A percentile compares a stretch with the other conserved stretches of the same genome.
Conservation (phyloP, 2,888 invertebrate species). For the Sesamia inferens region DNA sequence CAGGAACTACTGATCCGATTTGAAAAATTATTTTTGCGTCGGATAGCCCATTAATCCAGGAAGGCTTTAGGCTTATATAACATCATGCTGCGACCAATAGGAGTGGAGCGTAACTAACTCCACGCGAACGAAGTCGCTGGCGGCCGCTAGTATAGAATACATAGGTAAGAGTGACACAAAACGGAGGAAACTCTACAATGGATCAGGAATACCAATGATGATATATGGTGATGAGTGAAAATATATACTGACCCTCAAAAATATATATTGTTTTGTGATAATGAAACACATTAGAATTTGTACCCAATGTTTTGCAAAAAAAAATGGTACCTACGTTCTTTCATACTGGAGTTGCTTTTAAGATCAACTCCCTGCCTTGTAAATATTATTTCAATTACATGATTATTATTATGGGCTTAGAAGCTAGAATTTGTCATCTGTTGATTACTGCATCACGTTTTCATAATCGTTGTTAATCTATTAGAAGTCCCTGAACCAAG, state of each 20-base stretch:
- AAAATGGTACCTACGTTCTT: no score
- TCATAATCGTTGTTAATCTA: background rate
- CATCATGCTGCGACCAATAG: no score
- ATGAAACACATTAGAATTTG: background rate
- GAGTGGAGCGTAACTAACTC: no score
- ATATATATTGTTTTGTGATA: background rate
- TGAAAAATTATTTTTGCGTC: no score
- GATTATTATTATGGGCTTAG: background rate
- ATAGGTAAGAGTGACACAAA: background rate
- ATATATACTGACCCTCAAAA: background rate
- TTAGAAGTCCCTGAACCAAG: background rate
- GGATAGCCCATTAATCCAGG: no score
- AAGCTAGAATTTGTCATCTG: background rate
- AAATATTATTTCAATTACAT: constrained; percentile 1
- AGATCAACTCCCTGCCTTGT: background rate
- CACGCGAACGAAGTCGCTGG: no score
- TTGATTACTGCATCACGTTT: background rate
- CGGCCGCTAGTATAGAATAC: no score
- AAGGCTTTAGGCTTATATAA: no score
- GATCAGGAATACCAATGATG: background rate
- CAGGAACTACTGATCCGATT: no score
- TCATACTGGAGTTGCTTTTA: background rate
- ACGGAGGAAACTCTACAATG: background rate
- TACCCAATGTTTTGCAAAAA: no score
- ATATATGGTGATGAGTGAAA: background rate